These are phyloP conservation scores for Trididemnum clinides DNA, from an alignment of 23 tunicate genomes.

Conservation along the genomic window DNA sequence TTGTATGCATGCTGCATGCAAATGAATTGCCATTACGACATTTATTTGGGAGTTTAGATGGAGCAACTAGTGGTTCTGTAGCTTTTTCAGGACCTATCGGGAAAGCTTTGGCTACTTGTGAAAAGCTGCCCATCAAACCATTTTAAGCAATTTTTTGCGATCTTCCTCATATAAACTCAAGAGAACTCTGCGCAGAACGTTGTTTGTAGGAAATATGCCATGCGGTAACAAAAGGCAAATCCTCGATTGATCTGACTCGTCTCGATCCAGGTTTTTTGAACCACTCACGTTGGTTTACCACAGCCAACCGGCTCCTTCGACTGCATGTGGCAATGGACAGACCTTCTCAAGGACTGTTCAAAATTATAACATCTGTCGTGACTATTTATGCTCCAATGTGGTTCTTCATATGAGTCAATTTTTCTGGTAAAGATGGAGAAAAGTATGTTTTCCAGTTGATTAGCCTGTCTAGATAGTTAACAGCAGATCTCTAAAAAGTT, in stretches of 20 bases:
- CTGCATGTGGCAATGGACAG: neutral
- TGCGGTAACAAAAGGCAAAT: neutral
- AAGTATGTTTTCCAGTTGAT: neutral
- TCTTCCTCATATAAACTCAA: neutral
- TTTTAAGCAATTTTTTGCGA: neutral
- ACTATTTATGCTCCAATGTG: neutral
- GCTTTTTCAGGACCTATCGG: neutral
- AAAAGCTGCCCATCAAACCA: neutral
- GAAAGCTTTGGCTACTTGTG: slow-evolving; percentile 1
- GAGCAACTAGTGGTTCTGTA: neutral
- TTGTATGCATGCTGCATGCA: neutral
- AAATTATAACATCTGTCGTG: neutral
- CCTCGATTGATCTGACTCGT: neutral
- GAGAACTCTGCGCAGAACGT: neutral
- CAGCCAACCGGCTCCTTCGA: neutral
- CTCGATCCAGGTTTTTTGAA: neutral
- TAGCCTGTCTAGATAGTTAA: neutral
- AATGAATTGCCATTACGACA: neutral
- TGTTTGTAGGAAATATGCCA: neutral
- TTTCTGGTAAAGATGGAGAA: neutral
- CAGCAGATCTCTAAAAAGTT: neutral
- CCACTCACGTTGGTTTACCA: neutral
- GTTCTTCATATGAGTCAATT: neutral
- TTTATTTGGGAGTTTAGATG: neutral
- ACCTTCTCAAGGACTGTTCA: neutral